phyloP scores from a whole-genome alignment of 2,113 vertebrate species.

The Actenoides hombroni region DNA sequence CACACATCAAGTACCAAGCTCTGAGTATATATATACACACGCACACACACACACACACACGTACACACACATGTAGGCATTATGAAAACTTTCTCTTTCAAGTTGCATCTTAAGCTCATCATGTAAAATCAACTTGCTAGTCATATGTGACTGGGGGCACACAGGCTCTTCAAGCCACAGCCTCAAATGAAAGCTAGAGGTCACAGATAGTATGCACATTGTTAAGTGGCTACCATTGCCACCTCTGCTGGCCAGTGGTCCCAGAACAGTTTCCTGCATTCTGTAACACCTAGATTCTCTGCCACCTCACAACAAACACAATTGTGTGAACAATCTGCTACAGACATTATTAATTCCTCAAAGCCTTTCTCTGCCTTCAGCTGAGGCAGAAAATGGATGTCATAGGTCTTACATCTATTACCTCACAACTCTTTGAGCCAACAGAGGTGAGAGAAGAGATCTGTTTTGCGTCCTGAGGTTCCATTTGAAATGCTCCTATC shows the following conservation, averaged over 20 bases:
- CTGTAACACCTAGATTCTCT: not conserved
- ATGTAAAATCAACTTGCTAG: not conserved
- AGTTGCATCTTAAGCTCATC: not conserved
- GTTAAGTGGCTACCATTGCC: not conserved
- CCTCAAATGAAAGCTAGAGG: not conserved
- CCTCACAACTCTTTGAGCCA: not conserved
- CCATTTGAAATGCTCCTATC: not conserved
- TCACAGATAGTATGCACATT: not conserved
- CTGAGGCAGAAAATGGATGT: not conserved
- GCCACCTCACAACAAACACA: not conserved
- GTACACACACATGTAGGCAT: not conserved
- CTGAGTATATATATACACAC: not conserved
- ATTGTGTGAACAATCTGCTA: not conserved
- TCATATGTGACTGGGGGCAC: rapidly evolving
- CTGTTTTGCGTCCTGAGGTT: not conserved
- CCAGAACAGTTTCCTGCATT: not conserved
- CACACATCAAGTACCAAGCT: not conserved
- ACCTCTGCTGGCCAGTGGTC: not conserved
- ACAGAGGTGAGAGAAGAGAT: not conserved
- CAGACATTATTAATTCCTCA: not conserved
- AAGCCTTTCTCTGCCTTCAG: not conserved
- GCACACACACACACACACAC: no score
- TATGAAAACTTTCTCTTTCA: not conserved
- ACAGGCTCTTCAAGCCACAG: not conserved
- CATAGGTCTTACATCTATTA: not conserved